Evolutionary conservation across 1,140 invertebrate species (phyloP).

Genomic region (Sinella curviseta): DNA sequence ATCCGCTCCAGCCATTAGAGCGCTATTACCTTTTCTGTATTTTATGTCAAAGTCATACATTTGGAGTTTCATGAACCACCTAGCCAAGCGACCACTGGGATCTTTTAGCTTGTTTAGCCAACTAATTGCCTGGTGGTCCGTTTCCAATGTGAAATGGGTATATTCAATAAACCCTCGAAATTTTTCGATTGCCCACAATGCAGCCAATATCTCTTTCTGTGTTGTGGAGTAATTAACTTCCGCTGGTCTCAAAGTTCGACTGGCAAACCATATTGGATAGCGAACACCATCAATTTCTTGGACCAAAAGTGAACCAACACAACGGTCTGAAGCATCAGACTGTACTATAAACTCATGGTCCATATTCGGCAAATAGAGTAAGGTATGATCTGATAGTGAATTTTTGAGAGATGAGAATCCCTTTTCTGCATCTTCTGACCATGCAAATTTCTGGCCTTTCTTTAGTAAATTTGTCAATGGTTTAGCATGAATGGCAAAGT

Average conservation of each 20-base stretch:
- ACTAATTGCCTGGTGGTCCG: slow-evolving; percentile 44
- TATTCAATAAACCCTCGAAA: slow-evolving; percentile 55
- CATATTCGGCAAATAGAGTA: slow-evolving; percentile 40
- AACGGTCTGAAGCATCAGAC: slow-evolving; percentile 29
- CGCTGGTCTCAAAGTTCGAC: slow-evolving; percentile 32
- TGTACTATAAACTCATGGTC: slow-evolving; percentile 40
- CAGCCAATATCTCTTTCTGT: slow-evolving; percentile 54
- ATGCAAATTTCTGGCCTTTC: slow-evolving; percentile 51
- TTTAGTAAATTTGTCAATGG: slow-evolving; percentile 53
- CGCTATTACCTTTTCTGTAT: slow-evolving; percentile 50
- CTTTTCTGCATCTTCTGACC: slow-evolving; percentile 33
- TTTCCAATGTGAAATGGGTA: slow-evolving; percentile 53
- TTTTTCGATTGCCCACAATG: slow-evolving; percentile 54
- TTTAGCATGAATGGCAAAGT: slow-evolving; percentile 53
- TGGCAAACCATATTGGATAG: slow-evolving; percentile 50
- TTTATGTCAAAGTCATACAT: slow-evolving; percentile 40
- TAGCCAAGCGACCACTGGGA: slow-evolving; percentile 36
- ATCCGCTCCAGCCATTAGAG: neutral
- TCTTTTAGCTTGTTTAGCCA: slow-evolving; percentile 23
- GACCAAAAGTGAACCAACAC: slow-evolving; percentile 11
- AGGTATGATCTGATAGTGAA: neutral
- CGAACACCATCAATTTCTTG: slow-evolving; percentile 45
- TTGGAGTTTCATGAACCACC: slow-evolving; percentile 45
- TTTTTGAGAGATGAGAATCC: neutral
- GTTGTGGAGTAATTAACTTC: slow-evolving; percentile 52